Percentiles rank a stretch among this genome's conserved stretches.
Conservation (phyloP, 2,113 vertebrate species). For the Urocynchramus pylzowi region DNA sequence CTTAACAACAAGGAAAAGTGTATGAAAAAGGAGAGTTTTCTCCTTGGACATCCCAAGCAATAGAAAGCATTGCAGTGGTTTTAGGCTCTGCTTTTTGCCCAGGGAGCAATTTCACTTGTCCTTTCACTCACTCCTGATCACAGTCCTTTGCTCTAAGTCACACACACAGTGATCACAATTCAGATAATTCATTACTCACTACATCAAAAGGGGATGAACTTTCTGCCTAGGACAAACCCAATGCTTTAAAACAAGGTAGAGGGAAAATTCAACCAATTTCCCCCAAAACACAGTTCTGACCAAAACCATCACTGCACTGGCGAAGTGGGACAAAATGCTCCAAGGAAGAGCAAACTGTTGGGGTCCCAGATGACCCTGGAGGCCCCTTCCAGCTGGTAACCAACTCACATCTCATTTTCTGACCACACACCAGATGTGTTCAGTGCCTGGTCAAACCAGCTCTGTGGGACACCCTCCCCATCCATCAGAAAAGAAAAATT, state of each 20-base stretch:
- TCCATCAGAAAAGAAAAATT: neutral
- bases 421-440: accelerated
- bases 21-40: neutral
- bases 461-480: neutral
- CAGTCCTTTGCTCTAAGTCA: neutral
- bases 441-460: accelerated
- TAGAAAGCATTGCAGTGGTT: neutral
- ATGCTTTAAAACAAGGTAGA: neutral
- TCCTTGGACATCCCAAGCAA: neutral
- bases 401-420: neutral
- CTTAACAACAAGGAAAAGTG: neutral
- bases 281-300: neutral
- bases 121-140: neutral
- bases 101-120: neutral
- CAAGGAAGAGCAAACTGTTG: neutral
- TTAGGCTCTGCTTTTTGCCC: neutral
- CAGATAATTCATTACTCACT: neutral
- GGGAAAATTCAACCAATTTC: neutral
- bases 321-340: neutral
- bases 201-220: neutral
- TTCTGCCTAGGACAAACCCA: neutral
- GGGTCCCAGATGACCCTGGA: neutral
- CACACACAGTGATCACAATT: neutral
- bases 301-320: neutral
- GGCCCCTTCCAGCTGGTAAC: neutral